Conservation (phyloP, 2,113 vertebrate genomes). For the Mellivora capensis region DNA sequence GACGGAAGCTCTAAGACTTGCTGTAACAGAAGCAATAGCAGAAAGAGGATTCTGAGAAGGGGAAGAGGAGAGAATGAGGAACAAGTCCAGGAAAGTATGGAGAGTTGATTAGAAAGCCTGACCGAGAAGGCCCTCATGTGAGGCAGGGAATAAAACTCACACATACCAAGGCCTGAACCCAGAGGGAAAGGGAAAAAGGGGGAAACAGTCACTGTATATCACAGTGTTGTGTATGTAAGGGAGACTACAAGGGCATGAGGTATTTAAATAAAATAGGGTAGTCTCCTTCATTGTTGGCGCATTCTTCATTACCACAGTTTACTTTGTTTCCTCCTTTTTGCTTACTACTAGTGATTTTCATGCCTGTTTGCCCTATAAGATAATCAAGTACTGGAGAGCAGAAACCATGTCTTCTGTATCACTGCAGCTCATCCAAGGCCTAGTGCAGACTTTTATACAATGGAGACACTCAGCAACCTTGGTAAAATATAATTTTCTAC, state of each 20-base stretch:
- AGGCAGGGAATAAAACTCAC: not conserved
- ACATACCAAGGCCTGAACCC: not conserved
- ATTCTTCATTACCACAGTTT: not conserved
- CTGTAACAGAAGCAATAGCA: not conserved
- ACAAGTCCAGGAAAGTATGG: not conserved
- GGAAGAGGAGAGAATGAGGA: not conserved
- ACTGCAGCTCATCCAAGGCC: not conserved
- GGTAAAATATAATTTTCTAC: not conserved
- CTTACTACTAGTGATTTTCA: not conserved
- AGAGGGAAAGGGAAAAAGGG: not conserved
- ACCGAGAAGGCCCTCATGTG: not conserved
- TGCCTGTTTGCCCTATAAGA: not conserved
- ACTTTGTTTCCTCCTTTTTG: not conserved
- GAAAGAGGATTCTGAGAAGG: not conserved
- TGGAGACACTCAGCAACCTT: not conserved
- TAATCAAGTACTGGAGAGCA: not conserved
- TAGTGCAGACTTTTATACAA: not conserved
- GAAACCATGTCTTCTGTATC: not conserved
- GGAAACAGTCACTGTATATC: not conserved
- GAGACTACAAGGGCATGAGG: not conserved
- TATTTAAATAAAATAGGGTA: not conserved
- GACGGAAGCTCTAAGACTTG: not conserved
- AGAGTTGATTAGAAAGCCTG: not conserved
- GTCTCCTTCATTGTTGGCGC: not conserved
- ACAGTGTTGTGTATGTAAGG: not conserved